phyloP scores from a whole-genome alignment of 2,113 vertebrate genomes.

The Uropsilus gracilis region DNA sequence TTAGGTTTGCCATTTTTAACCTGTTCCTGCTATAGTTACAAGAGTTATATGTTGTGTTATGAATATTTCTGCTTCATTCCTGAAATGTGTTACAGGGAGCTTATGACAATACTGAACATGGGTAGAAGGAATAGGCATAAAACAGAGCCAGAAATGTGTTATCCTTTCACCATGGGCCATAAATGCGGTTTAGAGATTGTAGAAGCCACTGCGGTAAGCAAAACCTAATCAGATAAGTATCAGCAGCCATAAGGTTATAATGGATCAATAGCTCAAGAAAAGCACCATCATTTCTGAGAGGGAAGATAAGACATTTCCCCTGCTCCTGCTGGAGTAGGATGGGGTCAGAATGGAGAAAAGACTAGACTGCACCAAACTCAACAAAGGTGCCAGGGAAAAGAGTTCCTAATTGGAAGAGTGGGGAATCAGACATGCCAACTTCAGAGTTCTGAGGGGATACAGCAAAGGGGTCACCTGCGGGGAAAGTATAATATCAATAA shows the following conservation, averaged over 20 bases:
- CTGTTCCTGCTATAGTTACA: background rate
- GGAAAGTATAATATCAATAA: background rate
- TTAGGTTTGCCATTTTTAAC: background rate
- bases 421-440: background rate
- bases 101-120: background rate
- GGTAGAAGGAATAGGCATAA: background rate
- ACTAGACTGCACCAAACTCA: background rate
- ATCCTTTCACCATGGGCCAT: background rate
- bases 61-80: background rate
- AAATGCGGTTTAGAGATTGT: background rate
- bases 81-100: background rate
- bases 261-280: background rate
- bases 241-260: slow-evolving; percentile 29
- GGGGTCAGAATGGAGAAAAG: background rate
- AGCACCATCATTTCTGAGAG: background rate
- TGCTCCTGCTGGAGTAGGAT: background rate
- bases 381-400: background rate
- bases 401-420: background rate
- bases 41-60: background rate
- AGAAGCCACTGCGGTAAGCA: background rate
- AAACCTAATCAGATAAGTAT: slow-evolving; percentile 15
- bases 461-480: background rate
- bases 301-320: background rate
- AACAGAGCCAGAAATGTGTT: background rate
- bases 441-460: background rate